phyloP scores from a whole-genome alignment of 2,888 invertebrate species.

The Drosophila austrosaltans region DNA sequence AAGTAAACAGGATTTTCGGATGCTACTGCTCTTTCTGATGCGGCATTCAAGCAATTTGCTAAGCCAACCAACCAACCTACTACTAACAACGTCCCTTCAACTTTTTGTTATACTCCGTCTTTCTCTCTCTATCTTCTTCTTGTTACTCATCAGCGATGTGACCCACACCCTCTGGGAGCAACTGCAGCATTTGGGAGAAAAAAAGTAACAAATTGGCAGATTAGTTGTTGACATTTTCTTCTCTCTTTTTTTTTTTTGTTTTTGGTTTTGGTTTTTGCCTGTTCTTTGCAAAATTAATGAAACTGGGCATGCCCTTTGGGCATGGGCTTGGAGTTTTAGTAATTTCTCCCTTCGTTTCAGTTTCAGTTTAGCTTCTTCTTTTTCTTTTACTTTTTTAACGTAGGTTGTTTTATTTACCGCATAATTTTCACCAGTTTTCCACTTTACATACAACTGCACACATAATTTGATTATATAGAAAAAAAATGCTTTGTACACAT shows the following conservation, averaged over 20 bases:
- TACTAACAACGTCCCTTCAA: constrained; percentile 6
- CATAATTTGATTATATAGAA: constrained; percentile 75
- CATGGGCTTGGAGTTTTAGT: constrained; percentile 29
- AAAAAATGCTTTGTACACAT: constrained; percentile 59
- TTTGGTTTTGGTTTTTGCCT: neutral
- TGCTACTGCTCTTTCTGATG: constrained; percentile 44
- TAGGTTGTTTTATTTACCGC: constrained; percentile 61
- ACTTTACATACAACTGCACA: constrained; percentile 73
- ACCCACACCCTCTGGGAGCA: constrained; percentile 25
- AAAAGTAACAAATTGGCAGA: constrained; percentile 80
- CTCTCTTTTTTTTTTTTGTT: neutral
- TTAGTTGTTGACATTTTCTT: constrained; percentile 80
- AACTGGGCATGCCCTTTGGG: constrained; percentile 69
- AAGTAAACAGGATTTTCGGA: constrained; percentile 78
- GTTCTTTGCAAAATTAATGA: constrained; percentile 78
- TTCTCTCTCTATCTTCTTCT: neutral
- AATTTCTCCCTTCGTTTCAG: constrained; percentile 28
- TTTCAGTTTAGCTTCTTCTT: neutral
- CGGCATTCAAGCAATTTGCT: constrained; percentile 64
- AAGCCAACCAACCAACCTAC: constrained; percentile 45
- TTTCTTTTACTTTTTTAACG: constrained; percentile 14
- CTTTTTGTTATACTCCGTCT: neutral
- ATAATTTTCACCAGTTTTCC: constrained; percentile 62
- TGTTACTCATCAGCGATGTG: constrained; percentile 1
- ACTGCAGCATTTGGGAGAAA: constrained; percentile 38